phyloP scores from a whole-genome alignment of 53 echinoderm and acorn worm species.

The Arbacia lixula region DNA sequence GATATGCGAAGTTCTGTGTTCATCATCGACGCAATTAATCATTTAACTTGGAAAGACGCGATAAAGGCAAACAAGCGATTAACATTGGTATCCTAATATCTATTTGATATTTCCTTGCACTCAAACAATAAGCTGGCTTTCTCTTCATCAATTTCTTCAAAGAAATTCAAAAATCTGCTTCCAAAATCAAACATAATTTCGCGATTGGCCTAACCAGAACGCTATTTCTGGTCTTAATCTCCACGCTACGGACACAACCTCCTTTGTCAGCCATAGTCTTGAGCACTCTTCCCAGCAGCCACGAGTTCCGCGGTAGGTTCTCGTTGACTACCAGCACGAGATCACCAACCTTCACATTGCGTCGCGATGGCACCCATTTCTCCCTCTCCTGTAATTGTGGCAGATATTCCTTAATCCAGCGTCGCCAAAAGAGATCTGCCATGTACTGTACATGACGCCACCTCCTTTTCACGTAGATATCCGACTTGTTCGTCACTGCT shows the following conservation, averaged over 20 bases:
- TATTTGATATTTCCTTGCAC: neutral
- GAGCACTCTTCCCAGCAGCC: constrained; percentile 46
- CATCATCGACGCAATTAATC: no score
- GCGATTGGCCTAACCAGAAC: constrained; percentile 52
- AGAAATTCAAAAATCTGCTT: constrained; percentile 42
- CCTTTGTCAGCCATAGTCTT: constrained; percentile 52
- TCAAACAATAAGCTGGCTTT: neutral
- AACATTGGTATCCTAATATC: neutral
- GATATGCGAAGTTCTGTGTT: no score
- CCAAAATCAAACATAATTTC: constrained; percentile 54
- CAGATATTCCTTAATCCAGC: constrained; percentile 47
- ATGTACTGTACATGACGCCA: constrained; percentile 56
- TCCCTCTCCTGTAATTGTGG: constrained; percentile 62
- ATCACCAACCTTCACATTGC: constrained; percentile 56
- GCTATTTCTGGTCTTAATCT: constrained; percentile 54
- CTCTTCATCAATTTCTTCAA: neutral
- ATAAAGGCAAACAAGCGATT: neutral
- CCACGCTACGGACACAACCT: constrained; percentile 51
- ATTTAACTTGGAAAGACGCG: no score
- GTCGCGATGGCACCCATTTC: constrained; percentile 55
- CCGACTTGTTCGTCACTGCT: constrained; percentile 9
- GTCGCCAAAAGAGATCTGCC: constrained; percentile 51
- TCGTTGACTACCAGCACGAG: constrained; percentile 62
- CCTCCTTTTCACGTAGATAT: constrained; percentile 33
- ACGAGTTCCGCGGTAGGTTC: constrained; percentile 52